Percentiles rank a stretch among this genome's conserved stretches.
phyloP scores from a whole-genome alignment of 2,888 invertebrate genomes.

The Morpho helenor region DNA sequence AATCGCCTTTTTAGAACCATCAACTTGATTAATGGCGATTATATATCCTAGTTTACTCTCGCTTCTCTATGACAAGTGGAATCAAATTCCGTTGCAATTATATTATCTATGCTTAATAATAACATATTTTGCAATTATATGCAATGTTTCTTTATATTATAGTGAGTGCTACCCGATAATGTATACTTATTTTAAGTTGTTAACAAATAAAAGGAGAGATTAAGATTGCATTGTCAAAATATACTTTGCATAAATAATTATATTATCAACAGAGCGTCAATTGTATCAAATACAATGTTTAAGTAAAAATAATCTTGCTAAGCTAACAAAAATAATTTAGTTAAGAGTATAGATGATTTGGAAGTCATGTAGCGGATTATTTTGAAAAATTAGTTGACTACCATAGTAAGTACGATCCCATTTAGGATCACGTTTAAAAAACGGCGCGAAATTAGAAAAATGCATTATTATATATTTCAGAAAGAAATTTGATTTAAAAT shows the following conservation, averaged over 20 bases:
- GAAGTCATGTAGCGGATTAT: constrained; percentile 23
- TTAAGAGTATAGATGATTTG: constrained; percentile 26
- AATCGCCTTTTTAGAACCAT: constrained; percentile 20
- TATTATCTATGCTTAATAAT: constrained; percentile 22
- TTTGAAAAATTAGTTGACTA: constrained; percentile 24
- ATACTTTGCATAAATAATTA: constrained; percentile 63
- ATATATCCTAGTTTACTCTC: constrained; percentile 16
- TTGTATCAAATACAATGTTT: constrained; percentile 73
- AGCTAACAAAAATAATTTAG: constrained; percentile 44
- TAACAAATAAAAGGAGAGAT: constrained; percentile 72
- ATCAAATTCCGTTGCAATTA: constrained; percentile 52
- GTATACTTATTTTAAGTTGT: constrained; percentile 57
- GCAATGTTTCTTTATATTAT: constrained; percentile 23
- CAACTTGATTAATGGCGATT: constrained; percentile 18
- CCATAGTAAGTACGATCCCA: constrained; percentile 11
- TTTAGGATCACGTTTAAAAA: constrained; percentile 5
- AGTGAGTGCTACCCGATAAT: constrained; percentile 34
- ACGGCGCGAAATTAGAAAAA: too few relatives aligned
- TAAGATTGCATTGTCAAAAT: constrained; percentile 71
- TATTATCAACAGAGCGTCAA: constrained; percentile 52
- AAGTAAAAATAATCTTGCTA: constrained; percentile 49
- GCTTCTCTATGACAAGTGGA: constrained; percentile 39
- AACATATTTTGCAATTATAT: constrained; percentile 13
- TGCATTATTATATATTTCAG: too few relatives aligned
- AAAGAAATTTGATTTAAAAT: not conserved